These are phyloP conservation scores for Nomia melanderi DNA, from an alignment of 1,140 invertebrate species.

Conservation along the genomic window DNA sequence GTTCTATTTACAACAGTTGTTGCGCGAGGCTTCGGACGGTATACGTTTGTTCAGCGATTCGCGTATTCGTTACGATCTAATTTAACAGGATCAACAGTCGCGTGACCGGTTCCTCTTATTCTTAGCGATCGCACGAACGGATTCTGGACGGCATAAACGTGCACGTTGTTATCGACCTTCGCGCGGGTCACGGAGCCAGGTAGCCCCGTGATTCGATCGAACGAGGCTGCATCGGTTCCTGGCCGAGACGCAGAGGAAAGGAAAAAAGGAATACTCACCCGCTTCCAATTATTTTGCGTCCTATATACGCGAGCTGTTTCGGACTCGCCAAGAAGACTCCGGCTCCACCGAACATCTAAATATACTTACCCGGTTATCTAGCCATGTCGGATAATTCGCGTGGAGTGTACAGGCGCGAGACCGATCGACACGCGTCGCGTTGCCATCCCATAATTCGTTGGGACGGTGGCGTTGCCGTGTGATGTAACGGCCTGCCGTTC, in stretches of 20 bases:
- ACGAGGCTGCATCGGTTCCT: too few relatives aligned
- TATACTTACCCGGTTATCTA: neutral
- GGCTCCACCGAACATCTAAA: neutral
- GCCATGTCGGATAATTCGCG: too few relatives aligned
- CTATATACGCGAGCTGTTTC: too few relatives aligned
- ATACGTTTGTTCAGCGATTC: neutral
- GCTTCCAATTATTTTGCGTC: neutral
- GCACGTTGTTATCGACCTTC: neutral
- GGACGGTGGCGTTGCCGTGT: neutral
- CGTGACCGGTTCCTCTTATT: conserved; percentile 20
- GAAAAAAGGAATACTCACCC: neutral
- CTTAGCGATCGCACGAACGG: conserved; percentile 5
- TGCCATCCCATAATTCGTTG: neutral
- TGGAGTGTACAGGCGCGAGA: too few relatives aligned
- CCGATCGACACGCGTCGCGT: too few relatives aligned
- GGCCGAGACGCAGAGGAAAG: too few relatives aligned
- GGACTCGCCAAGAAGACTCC: neutral
- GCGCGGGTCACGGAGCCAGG: neutral
- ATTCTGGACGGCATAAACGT: neutral
- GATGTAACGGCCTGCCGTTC: neutral
- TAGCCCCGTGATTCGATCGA: neutral
- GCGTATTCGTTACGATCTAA: neutral
- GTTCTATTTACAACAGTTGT: neutral
- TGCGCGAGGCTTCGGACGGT: neutral
- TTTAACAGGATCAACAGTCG: neutral